Base-by-base conservation (phyloP, 1,140 invertebrate species). In the Monochamus saltuarius region DNA sequence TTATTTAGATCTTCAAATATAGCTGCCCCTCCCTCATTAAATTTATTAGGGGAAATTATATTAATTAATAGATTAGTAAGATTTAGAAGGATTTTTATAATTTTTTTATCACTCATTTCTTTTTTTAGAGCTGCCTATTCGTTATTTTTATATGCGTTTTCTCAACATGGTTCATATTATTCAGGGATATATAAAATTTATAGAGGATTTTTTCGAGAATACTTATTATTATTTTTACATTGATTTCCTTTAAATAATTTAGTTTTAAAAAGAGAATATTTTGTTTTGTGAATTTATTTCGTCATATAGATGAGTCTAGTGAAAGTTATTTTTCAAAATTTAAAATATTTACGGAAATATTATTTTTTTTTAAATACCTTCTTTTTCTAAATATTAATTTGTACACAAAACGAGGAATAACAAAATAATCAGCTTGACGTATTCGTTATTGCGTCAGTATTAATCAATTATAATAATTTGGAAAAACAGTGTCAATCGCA, bases 221-320 rank as follows among this genome's bases (percentile, higher is more conserved):
- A 77, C 82, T 78, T 83, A 77, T 73, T 82, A 71, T 77, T 84
- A 76, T 62, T 82, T 64, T 75, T 83, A 72, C 83, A 85, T 82
- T 82, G 75, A 77, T 71, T 84, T 62, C 81, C 83, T 70, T 79
- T 85, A 79, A 82, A 82, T 82, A 67, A 84, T 62, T 71, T 85
- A 65, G 69, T 84, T 81, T 71, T 84, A 75, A 80, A 81, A 71
- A 68, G 76, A 69, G 78, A 79, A 67, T 77, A 72, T 73, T 76
- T 78, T 73, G 72, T 77, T 67, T 73, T 80, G 72, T 79, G 74
- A 74, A 74, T 80, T 77, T 79, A 73, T 77, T 82, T n/a, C n/a
- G n/a, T n/a, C n/a, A n/a, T n/a, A n/a, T n/a, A n/a, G n/a, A n/a
- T n/a, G n/a, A n/a, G n/a, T n/a, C n/a, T n/a, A n/a, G n/a, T n/a